Evolutionary conservation across 2,888 invertebrate species (phyloP).

Genomic region (Acronicta aceris): DNA sequence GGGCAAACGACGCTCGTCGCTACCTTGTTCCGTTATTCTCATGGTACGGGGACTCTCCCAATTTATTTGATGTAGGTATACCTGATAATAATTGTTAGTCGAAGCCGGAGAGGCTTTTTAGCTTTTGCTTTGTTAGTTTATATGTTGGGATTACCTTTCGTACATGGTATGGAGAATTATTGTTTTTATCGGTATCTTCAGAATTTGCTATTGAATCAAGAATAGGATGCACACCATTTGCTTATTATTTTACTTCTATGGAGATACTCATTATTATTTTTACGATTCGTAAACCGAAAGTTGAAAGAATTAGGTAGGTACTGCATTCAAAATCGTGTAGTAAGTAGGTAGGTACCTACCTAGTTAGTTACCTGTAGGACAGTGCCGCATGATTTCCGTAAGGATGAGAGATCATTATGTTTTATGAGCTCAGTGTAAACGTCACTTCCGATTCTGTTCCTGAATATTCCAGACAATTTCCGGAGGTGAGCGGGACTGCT

Average conservation of each 20-base stretch:
- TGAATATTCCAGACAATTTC: slow-evolving; percentile 23
- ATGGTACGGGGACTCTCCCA: slow-evolving; percentile 70
- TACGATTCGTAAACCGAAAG: no score
- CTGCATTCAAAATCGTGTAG: no score
- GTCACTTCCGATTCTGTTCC: slow-evolving; percentile 15
- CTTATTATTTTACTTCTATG: no score
- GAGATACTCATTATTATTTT: no score
- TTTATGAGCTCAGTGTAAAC: slow-evolving; percentile 22
- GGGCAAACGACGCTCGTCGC: slow-evolving; percentile 72
- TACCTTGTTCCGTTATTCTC: slow-evolving; percentile 75
- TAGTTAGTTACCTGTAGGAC: no score
- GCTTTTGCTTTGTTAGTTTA: slow-evolving; percentile 3
- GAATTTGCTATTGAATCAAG: no score
- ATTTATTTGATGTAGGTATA: slow-evolving; percentile 56
- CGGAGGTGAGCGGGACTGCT: slow-evolving; percentile 9
- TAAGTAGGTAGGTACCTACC: no score
- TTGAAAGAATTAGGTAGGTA: no score
- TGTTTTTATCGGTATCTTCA: slow-evolving; percentile 3
- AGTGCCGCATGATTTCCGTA: slow-evolving; percentile 9
- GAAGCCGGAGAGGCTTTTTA: no score
- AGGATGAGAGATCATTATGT: slow-evolving; percentile 23
- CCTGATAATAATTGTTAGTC: slow-evolving; percentile 43
- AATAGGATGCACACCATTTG: no score
- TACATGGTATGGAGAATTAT: slow-evolving; percentile 17
- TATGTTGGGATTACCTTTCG: slow-evolving; percentile 21